Conservation (phyloP, 1,140 invertebrate species). For the Lordiphosa clarofinis region DNA sequence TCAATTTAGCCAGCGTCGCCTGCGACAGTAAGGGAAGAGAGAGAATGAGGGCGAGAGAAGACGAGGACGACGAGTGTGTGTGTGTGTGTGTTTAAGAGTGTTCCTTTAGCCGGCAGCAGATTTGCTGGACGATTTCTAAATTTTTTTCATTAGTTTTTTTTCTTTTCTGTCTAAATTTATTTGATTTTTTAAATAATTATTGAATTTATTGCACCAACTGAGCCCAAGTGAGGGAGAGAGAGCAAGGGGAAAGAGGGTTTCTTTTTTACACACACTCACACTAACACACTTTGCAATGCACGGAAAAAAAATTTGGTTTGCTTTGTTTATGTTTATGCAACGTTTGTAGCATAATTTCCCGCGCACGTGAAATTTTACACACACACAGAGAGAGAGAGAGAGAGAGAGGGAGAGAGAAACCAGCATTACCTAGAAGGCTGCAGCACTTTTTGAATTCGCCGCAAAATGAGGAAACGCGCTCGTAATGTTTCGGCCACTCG, state of each 20-base stretch:
- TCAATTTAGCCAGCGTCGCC: conserved; percentile 42
- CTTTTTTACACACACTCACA: conserved; percentile 2
- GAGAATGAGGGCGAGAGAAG: conserved; percentile 3
- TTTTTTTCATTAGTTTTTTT: conserved; percentile 17
- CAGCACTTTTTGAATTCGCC: conserved; percentile 50
- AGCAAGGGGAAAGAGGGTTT: too few relatives aligned
- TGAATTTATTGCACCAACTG: not conserved
- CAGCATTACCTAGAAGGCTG: conserved; percentile 26
- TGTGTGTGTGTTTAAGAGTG: conserved; percentile 2
- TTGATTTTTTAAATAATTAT: conserved; percentile 4
- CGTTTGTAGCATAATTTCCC: conserved; percentile 40
- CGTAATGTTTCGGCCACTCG: not conserved
- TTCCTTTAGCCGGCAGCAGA: conserved; percentile 22
- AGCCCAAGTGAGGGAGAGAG: too few relatives aligned
- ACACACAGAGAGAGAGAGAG: conserved; percentile 11
- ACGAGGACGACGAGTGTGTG: conserved; percentile 1
- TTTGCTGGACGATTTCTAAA: not conserved
- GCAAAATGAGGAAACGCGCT: conserved; percentile 21
- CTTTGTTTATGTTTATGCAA: conserved; percentile 63
- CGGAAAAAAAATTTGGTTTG: conserved; percentile 34
- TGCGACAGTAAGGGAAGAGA: conserved; percentile 14
- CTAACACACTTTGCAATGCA: conserved; percentile 19
- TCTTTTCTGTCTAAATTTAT: conserved; percentile 25
- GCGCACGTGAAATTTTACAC: conserved; percentile 43
- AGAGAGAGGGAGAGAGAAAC: conserved; percentile 6